These are phyloP conservation scores for Netelia inedita DNA, from an alignment of 2,888 invertebrate genomes.

Conservation along the genomic window DNA sequence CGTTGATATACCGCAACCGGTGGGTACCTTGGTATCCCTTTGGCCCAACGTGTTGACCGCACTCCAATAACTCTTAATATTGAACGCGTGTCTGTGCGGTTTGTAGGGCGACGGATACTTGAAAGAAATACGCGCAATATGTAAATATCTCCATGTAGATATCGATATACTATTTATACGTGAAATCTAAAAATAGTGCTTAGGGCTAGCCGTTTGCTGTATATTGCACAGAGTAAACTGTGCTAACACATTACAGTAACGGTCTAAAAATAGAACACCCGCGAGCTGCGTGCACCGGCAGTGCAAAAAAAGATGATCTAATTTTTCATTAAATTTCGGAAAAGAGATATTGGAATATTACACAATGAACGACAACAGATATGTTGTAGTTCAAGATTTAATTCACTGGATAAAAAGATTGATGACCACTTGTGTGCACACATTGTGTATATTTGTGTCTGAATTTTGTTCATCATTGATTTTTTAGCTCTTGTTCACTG, in stretches of 20 bases:
- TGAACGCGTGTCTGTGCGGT: neutral
- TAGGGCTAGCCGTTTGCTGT: neutral
- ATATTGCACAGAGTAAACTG: conserved; percentile 9
- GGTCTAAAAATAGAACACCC: conserved; percentile 1
- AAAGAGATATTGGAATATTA: too few species aligned
- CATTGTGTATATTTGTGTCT: too few species aligned
- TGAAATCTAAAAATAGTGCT: neutral
- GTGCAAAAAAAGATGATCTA: too few species aligned
- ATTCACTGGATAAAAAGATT: too few species aligned
- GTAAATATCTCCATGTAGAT: neutral
- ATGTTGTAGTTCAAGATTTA: too few species aligned
- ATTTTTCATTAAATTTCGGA: too few species aligned
- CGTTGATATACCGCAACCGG: neutral
- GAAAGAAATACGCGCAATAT: neutral
- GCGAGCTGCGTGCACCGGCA: neutral
- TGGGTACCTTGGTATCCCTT: neutral
- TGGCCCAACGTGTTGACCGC: neutral
- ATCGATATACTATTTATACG: neutral
- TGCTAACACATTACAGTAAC: neutral
- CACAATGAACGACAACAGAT: too few species aligned
- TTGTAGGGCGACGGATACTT: neutral
- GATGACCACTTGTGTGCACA: too few species aligned
- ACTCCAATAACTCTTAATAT: neutral
- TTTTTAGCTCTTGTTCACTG: too few species aligned
- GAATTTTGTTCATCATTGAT: too few species aligned